Conservation (phyloP, 2,797 vertebrate species). For the Sebastiscus albofasciatus region DNA sequence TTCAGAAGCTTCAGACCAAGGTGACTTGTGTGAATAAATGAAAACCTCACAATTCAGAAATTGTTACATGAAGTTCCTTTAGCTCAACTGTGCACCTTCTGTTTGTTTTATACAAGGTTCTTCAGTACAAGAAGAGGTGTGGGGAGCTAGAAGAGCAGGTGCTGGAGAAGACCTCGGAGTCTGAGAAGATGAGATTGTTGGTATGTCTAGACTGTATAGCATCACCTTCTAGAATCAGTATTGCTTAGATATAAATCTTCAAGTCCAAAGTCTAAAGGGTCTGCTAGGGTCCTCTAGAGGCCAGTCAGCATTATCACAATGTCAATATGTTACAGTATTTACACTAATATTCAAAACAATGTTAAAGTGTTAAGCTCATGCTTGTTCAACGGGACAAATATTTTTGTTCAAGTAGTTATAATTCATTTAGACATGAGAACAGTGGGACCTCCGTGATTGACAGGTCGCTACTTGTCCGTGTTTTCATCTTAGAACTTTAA, state of each 20-base stretch:
- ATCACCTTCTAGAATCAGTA: background rate
- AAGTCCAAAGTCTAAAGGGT: background rate
- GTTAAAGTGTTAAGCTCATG: background rate
- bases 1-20: constrained; percentile 87
- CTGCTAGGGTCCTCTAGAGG: background rate
- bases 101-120: constrained; percentile 72
- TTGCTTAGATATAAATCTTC: background rate
- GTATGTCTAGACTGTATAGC: constrained; percentile 54
- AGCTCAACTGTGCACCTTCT: background rate
- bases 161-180: constrained; percentile 83
- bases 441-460: no score
- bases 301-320: background rate
- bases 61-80: background rate
- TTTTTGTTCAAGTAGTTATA: no score
- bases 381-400: background rate
- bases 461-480: no score
- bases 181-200: constrained; percentile 81
- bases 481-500: no score
- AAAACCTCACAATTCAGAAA: background rate
- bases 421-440: background rate
- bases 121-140: constrained; percentile 87
- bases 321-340: background rate
- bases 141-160: constrained; percentile 84
- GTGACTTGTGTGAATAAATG: constrained; percentile 44
- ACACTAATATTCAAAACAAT: background rate